Percentiles rank a stretch among this genome's conserved stretches.
Evolutionary conservation across 2,888 invertebrate species (phyloP).

Genomic region (Gari tellinella): DNA sequence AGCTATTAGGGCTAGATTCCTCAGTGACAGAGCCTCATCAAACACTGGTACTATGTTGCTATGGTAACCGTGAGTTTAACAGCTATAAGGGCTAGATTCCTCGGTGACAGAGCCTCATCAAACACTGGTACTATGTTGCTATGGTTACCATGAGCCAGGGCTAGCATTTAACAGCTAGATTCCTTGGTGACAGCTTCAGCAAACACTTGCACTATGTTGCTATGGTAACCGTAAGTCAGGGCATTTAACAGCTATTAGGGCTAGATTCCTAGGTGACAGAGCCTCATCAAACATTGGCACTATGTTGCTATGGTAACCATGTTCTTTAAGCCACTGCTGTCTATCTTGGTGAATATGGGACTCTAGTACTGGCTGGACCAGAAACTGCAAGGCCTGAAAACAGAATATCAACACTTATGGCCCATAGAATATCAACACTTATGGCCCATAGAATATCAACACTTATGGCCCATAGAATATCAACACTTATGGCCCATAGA

Average conservation of each 20-base stretch:
- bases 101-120: conserved; percentile 78
- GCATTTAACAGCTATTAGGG: conserved; percentile 70
- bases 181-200: conserved; percentile 80
- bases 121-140: conserved; percentile 73
- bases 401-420: neutral
- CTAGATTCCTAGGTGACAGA: conserved; percentile 80
- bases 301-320: conserved; percentile 59
- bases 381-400: conserved; percentile 75
- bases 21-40: conserved; percentile 78
- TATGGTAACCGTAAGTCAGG: conserved; percentile 58
- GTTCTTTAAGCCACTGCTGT: conserved; percentile 69
- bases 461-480: too few species aligned
- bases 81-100: conserved; percentile 77
- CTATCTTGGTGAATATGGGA: conserved; percentile 73
- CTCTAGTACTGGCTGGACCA: conserved; percentile 81
- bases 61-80: conserved; percentile 63
- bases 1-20: conserved; percentile 77
- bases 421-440: neutral
- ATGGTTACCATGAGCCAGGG: conserved; percentile 58
- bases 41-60: conserved; percentile 73
- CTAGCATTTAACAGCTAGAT: conserved; percentile 73
- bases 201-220: conserved; percentile 74
- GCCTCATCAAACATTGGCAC: conserved; percentile 78
- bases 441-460: neutral
- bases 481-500: too few species aligned